Evolutionary conservation across 1,140 invertebrate species (phyloP).

Genomic region (Ceratitis capitata): DNA sequence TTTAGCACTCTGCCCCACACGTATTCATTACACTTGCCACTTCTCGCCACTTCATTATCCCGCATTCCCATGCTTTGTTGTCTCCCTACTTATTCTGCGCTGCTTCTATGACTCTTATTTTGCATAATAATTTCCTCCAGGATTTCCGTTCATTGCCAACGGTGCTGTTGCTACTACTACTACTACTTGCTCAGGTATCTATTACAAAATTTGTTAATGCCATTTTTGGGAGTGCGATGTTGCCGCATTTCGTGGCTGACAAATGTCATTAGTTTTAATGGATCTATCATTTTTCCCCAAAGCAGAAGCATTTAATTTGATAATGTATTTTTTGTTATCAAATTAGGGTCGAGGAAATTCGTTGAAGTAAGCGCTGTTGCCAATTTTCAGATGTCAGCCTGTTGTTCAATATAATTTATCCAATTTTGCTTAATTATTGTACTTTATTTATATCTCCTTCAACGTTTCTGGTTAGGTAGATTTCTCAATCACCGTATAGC

Average conservation of each 20-base stretch:
- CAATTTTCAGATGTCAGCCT: too few relatives aligned
- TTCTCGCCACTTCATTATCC: not conserved
- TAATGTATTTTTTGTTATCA: too few relatives aligned
- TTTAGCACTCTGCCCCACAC: not conserved
- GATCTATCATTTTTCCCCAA: too few relatives aligned
- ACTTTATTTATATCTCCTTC: too few relatives aligned
- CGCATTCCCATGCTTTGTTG: not conserved
- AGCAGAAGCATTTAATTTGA: too few relatives aligned
- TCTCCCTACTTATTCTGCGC: not conserved
- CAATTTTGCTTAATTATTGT: too few relatives aligned
- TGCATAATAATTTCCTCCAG: constrained; percentile 4
- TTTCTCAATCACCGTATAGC: too few relatives aligned
- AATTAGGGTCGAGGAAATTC: too few relatives aligned
- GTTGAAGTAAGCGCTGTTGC: too few relatives aligned
- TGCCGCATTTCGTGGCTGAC: not conserved
- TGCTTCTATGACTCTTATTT: not conserved
- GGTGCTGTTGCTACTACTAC: not conserved
- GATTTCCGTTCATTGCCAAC: not conserved
- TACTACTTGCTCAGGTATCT: constrained; percentile 1
- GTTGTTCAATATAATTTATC: too few relatives aligned
- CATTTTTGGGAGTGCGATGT: not conserved
- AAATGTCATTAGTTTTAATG: not conserved
- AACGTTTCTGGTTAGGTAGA: too few relatives aligned
- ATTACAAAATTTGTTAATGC: not conserved
- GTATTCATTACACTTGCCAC: not conserved